Conservation (phyloP, 2,113 vertebrate species). For the Puffinus mauretanicus region DNA sequence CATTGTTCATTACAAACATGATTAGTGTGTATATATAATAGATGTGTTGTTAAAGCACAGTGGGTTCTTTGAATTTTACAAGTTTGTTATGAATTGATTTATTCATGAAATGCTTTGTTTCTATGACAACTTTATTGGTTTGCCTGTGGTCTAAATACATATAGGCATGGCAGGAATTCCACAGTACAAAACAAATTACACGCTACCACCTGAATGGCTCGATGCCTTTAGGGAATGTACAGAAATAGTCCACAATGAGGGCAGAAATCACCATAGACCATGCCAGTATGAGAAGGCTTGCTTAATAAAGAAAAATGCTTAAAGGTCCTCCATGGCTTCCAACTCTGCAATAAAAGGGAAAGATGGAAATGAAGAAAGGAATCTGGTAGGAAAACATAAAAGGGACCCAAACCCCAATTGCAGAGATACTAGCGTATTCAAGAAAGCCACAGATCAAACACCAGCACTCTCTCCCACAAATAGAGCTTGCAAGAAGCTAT, state of each 20-base stretch:
- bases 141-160: slow-evolving; percentile 83
- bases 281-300: slow-evolving; percentile 58
- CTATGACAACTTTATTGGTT: slow-evolving; percentile 84
- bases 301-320: slow-evolving; percentile 70
- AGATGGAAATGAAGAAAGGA: slow-evolving; percentile 59
- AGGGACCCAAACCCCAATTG: slow-evolving; percentile 44
- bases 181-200: slow-evolving; percentile 79
- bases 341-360: slow-evolving; percentile 45
- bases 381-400: slow-evolving; percentile 62
- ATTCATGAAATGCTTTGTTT: slow-evolving; percentile 84
- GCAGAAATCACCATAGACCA: slow-evolving; percentile 60
- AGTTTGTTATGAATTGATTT: slow-evolving; percentile 82
- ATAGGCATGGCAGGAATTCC: slow-evolving; percentile 80
- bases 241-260: slow-evolving; percentile 69
- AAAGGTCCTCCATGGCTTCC: slow-evolving; percentile 56
- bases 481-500: slow-evolving; percentile 70
- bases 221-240: slow-evolving; percentile 74
- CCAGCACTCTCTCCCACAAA: slow-evolving; percentile 60
- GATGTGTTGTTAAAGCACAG: slow-evolving; percentile 68
- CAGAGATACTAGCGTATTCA: slow-evolving; percentile 43
- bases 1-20: slow-evolving; percentile 69
- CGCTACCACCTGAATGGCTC: slow-evolving; percentile 72
- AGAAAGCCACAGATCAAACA: slow-evolving; percentile 75
- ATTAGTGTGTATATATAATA: slow-evolving; percentile 68
- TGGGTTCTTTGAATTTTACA: slow-evolving; percentile 75